Percentiles rank a stretch among this genome's conserved stretches.
These are phyloP conservation scores for Drosophila paranaensis DNA, from an alignment of 2,888 invertebrate species.

Conservation along the genomic window DNA sequence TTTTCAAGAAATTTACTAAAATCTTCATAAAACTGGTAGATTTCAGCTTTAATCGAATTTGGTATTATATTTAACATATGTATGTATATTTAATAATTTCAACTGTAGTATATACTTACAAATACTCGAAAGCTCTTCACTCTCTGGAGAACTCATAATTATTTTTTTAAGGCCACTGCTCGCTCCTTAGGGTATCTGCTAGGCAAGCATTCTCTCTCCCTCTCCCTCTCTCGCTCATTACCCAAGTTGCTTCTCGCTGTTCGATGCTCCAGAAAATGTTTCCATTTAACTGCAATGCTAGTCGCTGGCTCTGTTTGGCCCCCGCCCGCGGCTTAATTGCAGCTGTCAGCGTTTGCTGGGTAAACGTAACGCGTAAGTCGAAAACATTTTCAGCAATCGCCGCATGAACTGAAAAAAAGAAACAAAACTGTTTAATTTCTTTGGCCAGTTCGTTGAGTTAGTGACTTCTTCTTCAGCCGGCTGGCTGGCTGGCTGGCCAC, in stretches of 20 bases:
- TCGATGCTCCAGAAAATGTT: slow-evolving; percentile 51
- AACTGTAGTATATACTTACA: neutral
- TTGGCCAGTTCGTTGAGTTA: slow-evolving; percentile 12
- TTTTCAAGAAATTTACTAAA: no score
- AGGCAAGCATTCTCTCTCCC: neutral
- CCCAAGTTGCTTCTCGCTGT: slow-evolving; percentile 4
- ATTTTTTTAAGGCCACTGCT: no score
- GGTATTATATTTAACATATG: no score
- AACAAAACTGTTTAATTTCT: slow-evolving; percentile 41
- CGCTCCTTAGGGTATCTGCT: neutral
- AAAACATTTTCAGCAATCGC: slow-evolving; percentile 36
- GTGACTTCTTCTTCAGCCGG: slow-evolving; percentile 1
- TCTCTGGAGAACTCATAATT: neutral
- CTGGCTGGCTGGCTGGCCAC: slow-evolving; percentile 16
- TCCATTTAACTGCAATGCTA: slow-evolving; percentile 60
- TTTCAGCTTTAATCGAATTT: no score
- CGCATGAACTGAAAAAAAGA: neutral
- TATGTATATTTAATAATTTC: neutral
- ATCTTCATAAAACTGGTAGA: no score
- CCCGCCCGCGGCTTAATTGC: slow-evolving; percentile 33
- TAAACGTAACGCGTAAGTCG: slow-evolving; percentile 11
- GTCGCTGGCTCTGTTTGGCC: slow-evolving; percentile 21
- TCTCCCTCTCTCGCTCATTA: no score
- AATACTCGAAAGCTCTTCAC: neutral
- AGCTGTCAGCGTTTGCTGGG: slow-evolving; percentile 44